Evolutionary conservation across 2,888 invertebrate species (phyloP), one percentile per base, ranked within the genome.

Genomic region (Poecilus cupreus): DNA sequence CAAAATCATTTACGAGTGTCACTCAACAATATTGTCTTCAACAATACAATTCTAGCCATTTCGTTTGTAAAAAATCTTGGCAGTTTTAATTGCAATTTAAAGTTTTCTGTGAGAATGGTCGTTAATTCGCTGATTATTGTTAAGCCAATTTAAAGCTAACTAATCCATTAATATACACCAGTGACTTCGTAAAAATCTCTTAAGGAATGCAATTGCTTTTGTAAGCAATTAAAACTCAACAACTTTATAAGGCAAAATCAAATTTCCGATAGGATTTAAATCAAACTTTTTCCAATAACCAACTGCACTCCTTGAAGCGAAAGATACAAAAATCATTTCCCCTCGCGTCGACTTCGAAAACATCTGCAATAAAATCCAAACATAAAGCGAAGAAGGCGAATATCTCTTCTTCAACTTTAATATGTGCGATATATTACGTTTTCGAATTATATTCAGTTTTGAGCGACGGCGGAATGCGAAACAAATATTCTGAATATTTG

Each of bases 401-500:
- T 43, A 43, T 43, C 43, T 60, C 26, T 26, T 24, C 10, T 60
- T 60, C 60, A 60, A 60, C 24, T 60, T 60, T 60, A 68, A 68
- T 68, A 37, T 18, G 64, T 68, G 64, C 20, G 64, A 68, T 16
- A 68, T 68, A 68, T 68, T 37, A 68, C 32, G 37, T 68, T 60
- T 68, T 68, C n/a, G 60, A 60, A 26, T 60, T 68, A 68, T 68
- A 60, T 68, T 37, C 64, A 18, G 37, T 68, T 60, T 18, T 68
- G 64, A 68, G 20, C 18, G 64, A 68, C 64, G 18, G 64, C 64
- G 64, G 64, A 68, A 68, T 68, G 64, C 64, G 37, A 39, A 68
- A 68, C 64, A 68, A 32, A 68, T 37, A 68, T 68, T 68, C 64
- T 11, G 64, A 68, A 68, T 68, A 68, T 68, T 68, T 68, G 64